Base-by-base conservation (phyloP, 2,113 vertebrate genomes). In the Spizaetus ornatus region DNA sequence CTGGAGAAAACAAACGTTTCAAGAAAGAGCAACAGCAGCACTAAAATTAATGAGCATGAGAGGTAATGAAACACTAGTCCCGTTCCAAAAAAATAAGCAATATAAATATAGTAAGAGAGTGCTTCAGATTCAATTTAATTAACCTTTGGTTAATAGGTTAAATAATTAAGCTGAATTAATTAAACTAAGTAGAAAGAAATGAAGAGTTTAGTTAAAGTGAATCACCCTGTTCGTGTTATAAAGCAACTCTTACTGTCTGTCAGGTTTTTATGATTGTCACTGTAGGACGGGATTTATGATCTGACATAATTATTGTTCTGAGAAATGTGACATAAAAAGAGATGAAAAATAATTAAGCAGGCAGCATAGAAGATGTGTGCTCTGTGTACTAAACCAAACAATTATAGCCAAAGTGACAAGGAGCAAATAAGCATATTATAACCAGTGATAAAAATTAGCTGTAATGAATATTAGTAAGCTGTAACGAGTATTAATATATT, bases 161-260 rank as follows among this genome's bases (percentile, higher is more conserved):
- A 94, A 76, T 85, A 89, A 94, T 94, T 84, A 82, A 72, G 45
- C 42, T 76, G 32, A 92, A 92, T 82, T 92, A 92, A 94, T 96
- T 95, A 77, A 80, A 76, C 48, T 82, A 95, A 66, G 58, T 58
- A 45, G 67, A 80, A 82, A 70, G 27, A 90, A 95, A 83, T 78
- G 11, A 50, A 18, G 14, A 40, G 53, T 67, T 92, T 61, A 65
- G 69, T 91, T 95, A 86, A 92, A 92, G 34, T 71, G 73, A 56
- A 73, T 72, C 58, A 76, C 59, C 58, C 67, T 63, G 31, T 65
- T 89, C 43, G 34, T 0, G 3, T 91, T 88, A n/a, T 26, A 42
- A 36, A 91, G 34, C 67, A 88, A 78, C 31, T 83, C 22, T 71
- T 86, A 50, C 40, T 79, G 16, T 58, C 61, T 59, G 20, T 73